These are phyloP conservation scores for Spinus olivaceus DNA, from an alignment of 2,797 vertebrate species.

Conservation along the genomic window DNA sequence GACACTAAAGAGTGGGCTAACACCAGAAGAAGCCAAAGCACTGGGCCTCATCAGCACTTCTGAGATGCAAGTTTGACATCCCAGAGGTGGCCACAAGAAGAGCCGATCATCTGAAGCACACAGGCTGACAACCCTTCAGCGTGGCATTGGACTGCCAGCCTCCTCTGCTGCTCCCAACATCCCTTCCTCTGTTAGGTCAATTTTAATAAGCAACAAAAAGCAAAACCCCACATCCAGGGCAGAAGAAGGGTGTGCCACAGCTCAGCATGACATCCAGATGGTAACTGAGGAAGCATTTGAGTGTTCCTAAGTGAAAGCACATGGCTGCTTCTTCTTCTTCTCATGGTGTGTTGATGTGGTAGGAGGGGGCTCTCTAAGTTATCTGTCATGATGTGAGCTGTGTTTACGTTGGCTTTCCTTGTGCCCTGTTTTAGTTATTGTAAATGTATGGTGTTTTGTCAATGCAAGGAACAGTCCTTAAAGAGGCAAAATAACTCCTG, in stretches of 20 bases:
- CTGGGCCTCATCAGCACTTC: slow-evolving; percentile 89
- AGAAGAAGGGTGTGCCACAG: not conserved
- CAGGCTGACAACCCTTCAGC: not conserved
- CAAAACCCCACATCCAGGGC: not conserved
- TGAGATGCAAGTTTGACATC: slow-evolving; percentile 91
- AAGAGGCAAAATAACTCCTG: slow-evolving; percentile 52
- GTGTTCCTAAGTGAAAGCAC: not conserved
- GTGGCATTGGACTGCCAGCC: slow-evolving; percentile 24
- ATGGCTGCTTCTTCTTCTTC: slow-evolving; percentile 13
- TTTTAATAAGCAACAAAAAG: slow-evolving; percentile 28
- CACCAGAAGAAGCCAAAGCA: slow-evolving; percentile 92
- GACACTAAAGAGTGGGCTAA: slow-evolving; percentile 92
- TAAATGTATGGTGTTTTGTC: slow-evolving; percentile 53
- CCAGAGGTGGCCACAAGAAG: slow-evolving; percentile 12
- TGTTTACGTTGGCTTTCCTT: slow-evolving; percentile 60
- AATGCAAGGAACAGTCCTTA: slow-evolving; percentile 53
- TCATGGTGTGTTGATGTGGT: not conserved
- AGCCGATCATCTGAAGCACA: slow-evolving; percentile 43
- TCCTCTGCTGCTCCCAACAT: slow-evolving; percentile 46
- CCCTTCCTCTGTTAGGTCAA: slow-evolving; percentile 19
- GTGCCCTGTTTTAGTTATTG: slow-evolving; percentile 58
- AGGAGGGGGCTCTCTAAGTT: not conserved
- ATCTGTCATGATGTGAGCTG: slow-evolving; percentile 42
- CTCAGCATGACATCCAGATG: not conserved
- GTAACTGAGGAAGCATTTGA: slow-evolving; percentile 7